These are phyloP conservation scores for Galemys pyrenaicus DNA, from an alignment of 2,113 vertebrate genomes.

Conservation along the genomic window DNA sequence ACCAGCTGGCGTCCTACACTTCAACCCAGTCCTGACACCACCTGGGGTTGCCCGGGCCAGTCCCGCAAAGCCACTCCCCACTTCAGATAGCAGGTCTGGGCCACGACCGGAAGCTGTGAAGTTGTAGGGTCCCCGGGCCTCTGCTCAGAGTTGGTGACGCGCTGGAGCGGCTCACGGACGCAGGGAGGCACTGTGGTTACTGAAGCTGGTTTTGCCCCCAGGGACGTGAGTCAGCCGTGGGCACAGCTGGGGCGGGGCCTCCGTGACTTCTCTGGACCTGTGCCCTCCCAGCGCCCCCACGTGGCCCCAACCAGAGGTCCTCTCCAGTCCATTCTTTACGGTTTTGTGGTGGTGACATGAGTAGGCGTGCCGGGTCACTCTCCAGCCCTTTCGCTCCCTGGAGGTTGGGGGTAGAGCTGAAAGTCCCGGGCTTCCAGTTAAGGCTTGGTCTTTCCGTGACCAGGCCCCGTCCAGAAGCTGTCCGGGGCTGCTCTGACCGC, in stretches of 20 bases:
- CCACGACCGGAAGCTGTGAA: fast-evolving
- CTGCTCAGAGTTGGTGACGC: background rate
- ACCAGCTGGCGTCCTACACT: background rate
- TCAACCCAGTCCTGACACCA: background rate
- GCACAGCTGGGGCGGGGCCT: no score
- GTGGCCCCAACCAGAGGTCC: background rate
- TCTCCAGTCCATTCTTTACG: background rate
- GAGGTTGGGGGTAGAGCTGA: background rate
- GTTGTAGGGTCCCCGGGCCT: fast-evolving
- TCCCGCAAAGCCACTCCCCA: background rate
- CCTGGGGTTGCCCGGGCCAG: background rate
- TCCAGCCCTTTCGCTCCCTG: no score
- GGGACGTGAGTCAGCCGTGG: no score
- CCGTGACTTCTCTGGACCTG: no score
- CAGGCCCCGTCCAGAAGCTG: background rate
- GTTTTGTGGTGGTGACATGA: background rate
- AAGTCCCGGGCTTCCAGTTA: background rate
- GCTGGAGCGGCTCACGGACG: background rate
- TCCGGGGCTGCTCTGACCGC: background rate
- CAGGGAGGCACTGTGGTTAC: background rate
- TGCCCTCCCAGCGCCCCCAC: background rate
- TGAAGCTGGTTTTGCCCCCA: no score
- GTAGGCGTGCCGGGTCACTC: background rate
- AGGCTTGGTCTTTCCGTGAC: background rate
- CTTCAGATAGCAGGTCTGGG: background rate